Conservation (phyloP, 2,888 invertebrate genomes). For the Tolmerus cingulatus region DNA sequence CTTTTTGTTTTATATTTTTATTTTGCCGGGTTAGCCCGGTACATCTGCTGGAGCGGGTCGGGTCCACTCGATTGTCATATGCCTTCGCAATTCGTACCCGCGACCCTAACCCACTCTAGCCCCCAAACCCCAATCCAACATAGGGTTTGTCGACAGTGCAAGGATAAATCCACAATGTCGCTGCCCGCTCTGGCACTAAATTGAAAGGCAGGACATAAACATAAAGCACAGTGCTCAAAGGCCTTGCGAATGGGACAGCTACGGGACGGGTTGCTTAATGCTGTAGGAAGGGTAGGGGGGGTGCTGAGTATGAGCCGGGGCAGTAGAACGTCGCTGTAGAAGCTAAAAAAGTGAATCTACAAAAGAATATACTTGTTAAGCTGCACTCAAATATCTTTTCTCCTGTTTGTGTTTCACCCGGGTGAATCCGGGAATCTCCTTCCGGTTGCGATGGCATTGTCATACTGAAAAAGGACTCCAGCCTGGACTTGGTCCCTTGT, state of each 20-base stretch:
- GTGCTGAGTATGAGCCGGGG: background rate
- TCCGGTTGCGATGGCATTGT: constrained; percentile 26
- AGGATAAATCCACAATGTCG: constrained; percentile 8
- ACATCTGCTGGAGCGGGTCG: background rate
- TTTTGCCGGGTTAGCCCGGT: background rate
- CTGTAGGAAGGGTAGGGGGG: background rate
- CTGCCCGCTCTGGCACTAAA: background rate
- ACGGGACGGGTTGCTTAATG: background rate
- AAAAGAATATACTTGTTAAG: constrained; percentile 35
- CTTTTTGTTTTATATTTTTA: background rate
- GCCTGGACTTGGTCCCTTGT: constrained; percentile 8
- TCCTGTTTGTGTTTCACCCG: constrained; percentile 7
- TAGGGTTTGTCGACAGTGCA: background rate
- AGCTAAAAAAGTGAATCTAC: constrained; percentile 19
- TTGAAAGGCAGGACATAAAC: constrained; percentile 16
- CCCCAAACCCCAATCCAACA: background rate
- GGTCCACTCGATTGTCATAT: constrained; percentile 29
- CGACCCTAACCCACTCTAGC: background rate
- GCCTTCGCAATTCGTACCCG: background rate
- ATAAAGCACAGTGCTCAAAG: constrained; percentile 23
- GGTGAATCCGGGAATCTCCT: background rate
- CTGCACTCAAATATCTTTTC: constrained; percentile 18
- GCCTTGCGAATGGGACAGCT: background rate
- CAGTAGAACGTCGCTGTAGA: background rate
- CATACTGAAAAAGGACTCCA: constrained; percentile 4